Percentiles rank a stretch among this genome's conserved stretches.
phyloP scores from a whole-genome alignment of 2,113 vertebrate genomes.

The Meriones unguiculatus region DNA sequence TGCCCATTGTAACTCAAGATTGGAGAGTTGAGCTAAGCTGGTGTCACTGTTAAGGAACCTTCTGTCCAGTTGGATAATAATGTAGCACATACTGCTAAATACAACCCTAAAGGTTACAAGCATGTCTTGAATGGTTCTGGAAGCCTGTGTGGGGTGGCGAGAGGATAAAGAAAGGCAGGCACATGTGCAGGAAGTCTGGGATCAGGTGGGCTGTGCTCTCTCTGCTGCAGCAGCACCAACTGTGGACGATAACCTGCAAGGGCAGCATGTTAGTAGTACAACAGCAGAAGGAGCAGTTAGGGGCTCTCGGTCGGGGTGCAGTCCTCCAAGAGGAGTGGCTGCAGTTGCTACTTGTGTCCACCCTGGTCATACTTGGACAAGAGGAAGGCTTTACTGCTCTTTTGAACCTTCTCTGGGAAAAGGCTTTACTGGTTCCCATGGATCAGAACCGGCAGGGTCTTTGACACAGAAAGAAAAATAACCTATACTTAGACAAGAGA shows the following conservation, averaged over 20 bases:
- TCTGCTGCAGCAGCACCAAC: not conserved
- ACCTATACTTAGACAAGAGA: not conserved
- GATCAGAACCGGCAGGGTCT: not conserved
- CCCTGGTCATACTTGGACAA: not conserved
- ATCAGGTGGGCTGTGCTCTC: not conserved
- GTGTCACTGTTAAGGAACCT: not conserved
- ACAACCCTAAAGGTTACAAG: not conserved
- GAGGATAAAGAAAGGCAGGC: not conserved
- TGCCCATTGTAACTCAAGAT: not conserved
- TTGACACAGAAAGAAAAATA: not conserved
- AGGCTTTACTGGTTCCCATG: not conserved
- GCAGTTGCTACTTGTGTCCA: not conserved
- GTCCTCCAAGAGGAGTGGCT: not conserved
- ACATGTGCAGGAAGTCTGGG: not conserved
- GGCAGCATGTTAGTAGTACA: not conserved
- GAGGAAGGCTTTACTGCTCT: not conserved
- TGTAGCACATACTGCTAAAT: not conserved
- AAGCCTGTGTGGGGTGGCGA: not conserved
- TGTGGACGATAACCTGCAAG: not conserved
- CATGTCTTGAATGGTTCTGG: not conserved
- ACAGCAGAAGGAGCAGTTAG: not conserved
- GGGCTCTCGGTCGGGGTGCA: not conserved
- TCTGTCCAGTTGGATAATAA: not conserved
- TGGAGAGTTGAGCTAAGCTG: constrained; percentile 2
- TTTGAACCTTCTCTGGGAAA: not conserved